These are phyloP conservation scores for Tadarida brasiliensis DNA, from an alignment of 2,797 vertebrate species.

Conservation along the genomic window DNA sequence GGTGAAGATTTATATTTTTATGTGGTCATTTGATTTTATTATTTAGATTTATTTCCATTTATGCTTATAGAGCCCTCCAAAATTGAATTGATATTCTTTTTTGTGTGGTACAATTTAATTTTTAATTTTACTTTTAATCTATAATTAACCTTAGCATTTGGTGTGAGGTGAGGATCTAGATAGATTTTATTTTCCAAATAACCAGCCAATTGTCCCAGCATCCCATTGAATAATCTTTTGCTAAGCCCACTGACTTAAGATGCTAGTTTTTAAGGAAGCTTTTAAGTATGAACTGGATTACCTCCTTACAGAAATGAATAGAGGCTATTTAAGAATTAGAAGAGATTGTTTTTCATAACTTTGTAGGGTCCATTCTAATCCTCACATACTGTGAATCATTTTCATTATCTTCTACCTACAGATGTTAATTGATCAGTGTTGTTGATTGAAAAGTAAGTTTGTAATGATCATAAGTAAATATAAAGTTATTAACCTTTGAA, in stretches of 20 bases:
- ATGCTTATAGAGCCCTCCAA: not conserved
- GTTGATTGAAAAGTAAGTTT: constrained; percentile 38
- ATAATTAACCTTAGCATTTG: constrained; percentile 28
- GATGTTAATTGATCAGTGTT: constrained; percentile 37
- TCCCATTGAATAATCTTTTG: constrained; percentile 28
- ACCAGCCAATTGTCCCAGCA: not conserved
- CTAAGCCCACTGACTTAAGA: constrained; percentile 14
- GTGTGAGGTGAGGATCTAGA: constrained; percentile 38
- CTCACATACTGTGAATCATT: constrained; percentile 22
- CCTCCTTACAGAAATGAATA: constrained; percentile 27
- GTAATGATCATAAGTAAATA: constrained; percentile 31
- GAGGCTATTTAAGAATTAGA: constrained; percentile 41
- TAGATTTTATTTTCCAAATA: constrained; percentile 35
- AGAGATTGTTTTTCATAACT: constrained; percentile 18
- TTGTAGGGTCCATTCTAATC: not conserved
- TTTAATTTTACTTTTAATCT: constrained; percentile 34
- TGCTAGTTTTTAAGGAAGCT: not conserved
- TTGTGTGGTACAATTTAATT: not conserved
- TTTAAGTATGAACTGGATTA: constrained; percentile 33
- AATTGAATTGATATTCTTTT: constrained; percentile 5
- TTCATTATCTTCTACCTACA: not conserved
- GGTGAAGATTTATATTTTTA: not conserved
- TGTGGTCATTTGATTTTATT: not conserved
- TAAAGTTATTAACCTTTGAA: constrained; percentile 21
- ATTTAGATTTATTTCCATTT: constrained; percentile 36